Conservation (phyloP, 2,888 invertebrate genomes). For the Sinotaia quadrata region DNA sequence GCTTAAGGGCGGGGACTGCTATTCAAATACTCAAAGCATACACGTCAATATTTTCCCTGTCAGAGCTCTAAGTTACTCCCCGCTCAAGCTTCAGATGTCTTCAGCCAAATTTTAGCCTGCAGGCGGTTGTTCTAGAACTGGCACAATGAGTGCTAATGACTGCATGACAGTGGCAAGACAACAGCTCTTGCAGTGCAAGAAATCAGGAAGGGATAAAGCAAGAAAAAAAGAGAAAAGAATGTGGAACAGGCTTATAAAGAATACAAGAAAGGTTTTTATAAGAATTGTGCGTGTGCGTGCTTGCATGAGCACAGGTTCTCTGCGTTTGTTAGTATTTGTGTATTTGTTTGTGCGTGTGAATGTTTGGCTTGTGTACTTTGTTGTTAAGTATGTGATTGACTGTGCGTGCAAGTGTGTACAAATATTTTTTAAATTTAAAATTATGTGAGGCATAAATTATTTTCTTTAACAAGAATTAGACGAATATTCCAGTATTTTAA, state of each 20-base stretch:
- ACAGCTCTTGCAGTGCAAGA: not conserved
- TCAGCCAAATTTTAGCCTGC: not conserved
- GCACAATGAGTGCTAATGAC: not conserved
- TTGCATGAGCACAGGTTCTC: no score
- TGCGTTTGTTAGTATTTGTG: not conserved
- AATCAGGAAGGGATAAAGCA: no score
- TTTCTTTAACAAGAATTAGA: no score
- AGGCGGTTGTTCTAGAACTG: not conserved
- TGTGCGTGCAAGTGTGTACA: not conserved
- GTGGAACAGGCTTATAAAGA: no score
- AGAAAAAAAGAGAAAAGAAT: no score
- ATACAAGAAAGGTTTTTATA: no score
- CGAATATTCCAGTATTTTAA: no score
- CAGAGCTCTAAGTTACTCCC: not conserved
- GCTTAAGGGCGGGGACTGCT: constrained; percentile 20
- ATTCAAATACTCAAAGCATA: constrained; percentile 20
- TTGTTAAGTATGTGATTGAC: not conserved
- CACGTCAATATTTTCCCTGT: constrained; percentile 13
- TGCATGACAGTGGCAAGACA: not conserved
- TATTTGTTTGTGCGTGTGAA: not conserved
- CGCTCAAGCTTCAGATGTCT: not conserved
- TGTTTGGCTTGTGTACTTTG: not conserved
- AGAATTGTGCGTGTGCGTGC: no score
- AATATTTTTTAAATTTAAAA: no score
- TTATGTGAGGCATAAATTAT: no score